Evolutionary conservation across 2,797 vertebrate genomes (phyloP), one percentile per base, ranked within the genome.

Genomic region (Xenentodon cancila): DNA sequence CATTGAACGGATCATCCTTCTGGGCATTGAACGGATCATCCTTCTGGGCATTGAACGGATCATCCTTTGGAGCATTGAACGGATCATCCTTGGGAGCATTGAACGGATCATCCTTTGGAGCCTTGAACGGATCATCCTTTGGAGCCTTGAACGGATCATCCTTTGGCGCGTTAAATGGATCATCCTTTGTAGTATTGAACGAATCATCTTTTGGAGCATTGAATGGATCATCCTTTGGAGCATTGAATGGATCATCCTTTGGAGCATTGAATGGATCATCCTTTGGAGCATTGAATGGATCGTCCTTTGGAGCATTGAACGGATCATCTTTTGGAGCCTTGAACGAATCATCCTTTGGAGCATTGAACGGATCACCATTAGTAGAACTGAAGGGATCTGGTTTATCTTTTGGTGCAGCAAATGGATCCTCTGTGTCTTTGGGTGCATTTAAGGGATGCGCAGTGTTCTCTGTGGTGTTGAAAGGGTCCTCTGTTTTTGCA

Each of bases 291-390:
- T n/a, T 73, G 45, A 87, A 86, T 32, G 64, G 50, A 22, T 40
- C 27, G 0, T 77, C 64, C n/a, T 81, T 72, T 4, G 73, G 22
- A 0, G 84, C 5, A 0, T 17, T 72, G 47, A 87, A 89, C 0
- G 73, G 75, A 7, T 86, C 80, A 1, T 71, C 65, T 7, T 81
- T 81, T 5, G 73, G 25, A 6, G 77, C 4, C 16, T 0, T 47
- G 40, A 87, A 90, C 0, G 84, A 70, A 58, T 87, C 82, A 1
- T 44, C 27, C 18, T 76, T 70, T 30, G 64, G 53, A 0, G 67
- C 54, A 25, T 25, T 25, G 25, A 25, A 25, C 3, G 25, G 25
- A 25, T 25, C 25, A 5, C 25, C 25, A 25, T 25, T 25, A 25
- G 3, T 25, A 25, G 25, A 25, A 25, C 25, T 25, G 25, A 25